Percentiles rank a stretch among this genome's conserved stretches.
These are phyloP conservation scores for Ailuropoda melanoleuca DNA, from an alignment of 2,113 vertebrate species.

Conservation along the genomic window DNA sequence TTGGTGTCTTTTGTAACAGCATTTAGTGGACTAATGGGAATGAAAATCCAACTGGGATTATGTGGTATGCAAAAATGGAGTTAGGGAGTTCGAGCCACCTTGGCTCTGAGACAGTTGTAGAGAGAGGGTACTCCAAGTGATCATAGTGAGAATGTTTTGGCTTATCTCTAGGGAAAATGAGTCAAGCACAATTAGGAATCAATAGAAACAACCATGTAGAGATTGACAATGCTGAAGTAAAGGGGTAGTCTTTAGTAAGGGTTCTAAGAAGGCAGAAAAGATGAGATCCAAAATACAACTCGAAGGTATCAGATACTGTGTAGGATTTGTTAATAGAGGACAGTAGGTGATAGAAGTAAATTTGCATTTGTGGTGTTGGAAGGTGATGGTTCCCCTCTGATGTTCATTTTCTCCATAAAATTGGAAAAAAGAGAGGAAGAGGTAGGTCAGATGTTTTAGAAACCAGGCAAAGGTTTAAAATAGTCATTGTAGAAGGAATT, in stretches of 20 bases:
- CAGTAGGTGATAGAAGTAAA: not conserved
- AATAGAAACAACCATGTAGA: not conserved
- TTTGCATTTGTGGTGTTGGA: not conserved
- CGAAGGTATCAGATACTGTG: not conserved
- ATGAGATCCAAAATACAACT: not conserved
- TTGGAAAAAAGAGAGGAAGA: not conserved
- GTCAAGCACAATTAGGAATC: not conserved
- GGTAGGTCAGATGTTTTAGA: not conserved
- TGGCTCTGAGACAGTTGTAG: not conserved
- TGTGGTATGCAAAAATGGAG: not conserved
- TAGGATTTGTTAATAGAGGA: not conserved
- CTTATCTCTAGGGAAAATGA: not conserved
- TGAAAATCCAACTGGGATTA: not conserved
- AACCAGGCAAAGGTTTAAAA: not conserved
- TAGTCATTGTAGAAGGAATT: not conserved
- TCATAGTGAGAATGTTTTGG: not conserved
- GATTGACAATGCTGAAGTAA: not conserved
- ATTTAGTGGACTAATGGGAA: not conserved
- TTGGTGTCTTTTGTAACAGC: not conserved
- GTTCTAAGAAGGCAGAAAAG: not conserved
- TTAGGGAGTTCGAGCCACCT: not conserved
- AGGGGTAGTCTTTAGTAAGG: not conserved
- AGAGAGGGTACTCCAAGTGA: not conserved
- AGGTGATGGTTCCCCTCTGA: not conserved
- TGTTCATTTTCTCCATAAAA: constrained; percentile 5